Evolutionary conservation across 2,113 vertebrate species (phyloP).

Genomic region (Vulpes ferrilata): DNA sequence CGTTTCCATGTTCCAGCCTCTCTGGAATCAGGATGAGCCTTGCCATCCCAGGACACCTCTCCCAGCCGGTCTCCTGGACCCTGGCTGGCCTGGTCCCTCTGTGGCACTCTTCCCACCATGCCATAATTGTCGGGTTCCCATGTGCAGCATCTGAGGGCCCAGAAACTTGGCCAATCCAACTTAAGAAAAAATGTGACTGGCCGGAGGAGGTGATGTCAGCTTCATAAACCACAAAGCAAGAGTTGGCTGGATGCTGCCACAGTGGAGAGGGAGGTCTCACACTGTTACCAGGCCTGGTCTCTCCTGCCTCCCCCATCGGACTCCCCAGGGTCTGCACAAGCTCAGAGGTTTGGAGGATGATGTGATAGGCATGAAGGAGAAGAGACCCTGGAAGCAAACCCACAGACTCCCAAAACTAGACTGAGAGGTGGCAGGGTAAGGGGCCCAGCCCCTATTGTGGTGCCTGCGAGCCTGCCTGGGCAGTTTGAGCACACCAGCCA

Average conservation of each 20-base stretch:
- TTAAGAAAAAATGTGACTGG: neutral
- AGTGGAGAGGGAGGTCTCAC: neutral
- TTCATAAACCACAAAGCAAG: conserved; percentile 8
- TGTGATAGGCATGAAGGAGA: neutral
- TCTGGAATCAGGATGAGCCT: neutral
- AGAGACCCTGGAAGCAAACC: neutral
- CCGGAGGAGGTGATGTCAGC: conserved; percentile 36
- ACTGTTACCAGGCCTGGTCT: neutral
- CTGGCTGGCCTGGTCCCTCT: neutral
- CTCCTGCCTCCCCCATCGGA: neutral
- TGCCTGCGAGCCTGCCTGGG: neutral
- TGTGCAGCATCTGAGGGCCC: neutral
- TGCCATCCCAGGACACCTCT: neutral
- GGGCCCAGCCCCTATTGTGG: neutral
- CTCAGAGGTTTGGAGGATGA: neutral
- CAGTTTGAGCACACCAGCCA: no score
- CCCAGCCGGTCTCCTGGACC: neutral
- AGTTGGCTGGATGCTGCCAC: neutral
- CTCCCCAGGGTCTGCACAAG: neutral
- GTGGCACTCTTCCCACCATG: neutral
- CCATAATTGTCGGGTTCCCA: neutral
- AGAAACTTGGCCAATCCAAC: neutral
- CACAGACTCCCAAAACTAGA: neutral
- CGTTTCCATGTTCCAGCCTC: neutral
- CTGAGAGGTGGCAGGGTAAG: neutral